Evolutionary conservation across 2,888 invertebrate genomes (phyloP).

Genomic region (Phymatocera aterrima): DNA sequence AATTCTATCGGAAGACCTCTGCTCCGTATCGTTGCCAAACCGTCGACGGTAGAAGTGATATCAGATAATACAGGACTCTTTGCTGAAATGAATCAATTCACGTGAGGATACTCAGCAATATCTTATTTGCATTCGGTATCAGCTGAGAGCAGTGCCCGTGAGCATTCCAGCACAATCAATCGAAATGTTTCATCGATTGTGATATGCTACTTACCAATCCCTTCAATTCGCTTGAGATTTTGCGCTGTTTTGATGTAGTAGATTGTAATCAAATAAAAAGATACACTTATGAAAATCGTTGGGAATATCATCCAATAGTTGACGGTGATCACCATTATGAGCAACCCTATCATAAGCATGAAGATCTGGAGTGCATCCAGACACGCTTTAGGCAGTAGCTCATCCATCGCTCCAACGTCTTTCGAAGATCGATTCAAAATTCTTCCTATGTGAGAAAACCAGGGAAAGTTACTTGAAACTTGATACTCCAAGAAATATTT

Average conservation of each 20-base stretch:
- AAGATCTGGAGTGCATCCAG: constrained; percentile 77
- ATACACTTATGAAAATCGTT: constrained; percentile 77
- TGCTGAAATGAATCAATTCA: constrained; percentile 68
- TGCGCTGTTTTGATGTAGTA: constrained; percentile 84
- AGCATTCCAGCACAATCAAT: background rate
- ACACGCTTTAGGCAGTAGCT: constrained; percentile 76
- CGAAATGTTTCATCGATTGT: background rate
- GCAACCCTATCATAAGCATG: constrained; percentile 74
- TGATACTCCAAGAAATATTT: too few species aligned
- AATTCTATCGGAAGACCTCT: constrained; percentile 80
- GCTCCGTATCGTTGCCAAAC: constrained; percentile 91
- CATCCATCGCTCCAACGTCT: constrained; percentile 82
- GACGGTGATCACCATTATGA: constrained; percentile 76
- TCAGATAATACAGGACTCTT: constrained; percentile 95
- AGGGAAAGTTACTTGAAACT: background rate
- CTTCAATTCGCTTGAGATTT: constrained; percentile 82
- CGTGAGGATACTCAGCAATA: background rate
- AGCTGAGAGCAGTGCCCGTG: too few species aligned
- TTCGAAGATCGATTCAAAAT: constrained; percentile 87
- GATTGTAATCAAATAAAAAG: constrained; percentile 80
- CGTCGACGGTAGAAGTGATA: constrained; percentile 89
- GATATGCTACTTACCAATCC: constrained; percentile 71
- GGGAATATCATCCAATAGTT: constrained; percentile 83
- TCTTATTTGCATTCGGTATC: background rate
- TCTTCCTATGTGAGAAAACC: constrained; percentile 69